Evolutionary conservation across 2,113 vertebrate genomes (phyloP).

Genomic region (Protomyctophum bolini): DNA sequence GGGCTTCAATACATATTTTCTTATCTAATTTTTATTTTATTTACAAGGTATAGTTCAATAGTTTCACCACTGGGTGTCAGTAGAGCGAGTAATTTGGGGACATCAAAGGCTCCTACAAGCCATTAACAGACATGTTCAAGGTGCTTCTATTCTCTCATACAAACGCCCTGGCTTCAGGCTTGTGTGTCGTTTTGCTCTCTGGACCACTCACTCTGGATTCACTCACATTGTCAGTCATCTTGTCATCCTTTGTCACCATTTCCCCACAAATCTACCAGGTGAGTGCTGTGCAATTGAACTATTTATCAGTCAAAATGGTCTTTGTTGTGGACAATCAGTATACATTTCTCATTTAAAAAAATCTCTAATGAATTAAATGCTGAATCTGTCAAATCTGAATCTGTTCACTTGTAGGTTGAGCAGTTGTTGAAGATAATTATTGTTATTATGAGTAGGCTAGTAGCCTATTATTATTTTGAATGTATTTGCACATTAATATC

Average conservation of each 20-base stretch:
- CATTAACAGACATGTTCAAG: constrained; percentile 33
- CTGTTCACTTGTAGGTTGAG: neutral
- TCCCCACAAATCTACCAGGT: constrained; percentile 36
- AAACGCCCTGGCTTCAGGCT: constrained; percentile 29
- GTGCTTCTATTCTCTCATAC: constrained; percentile 39
- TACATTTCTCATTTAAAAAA: constrained; percentile 4
- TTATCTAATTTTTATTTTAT: neutral
- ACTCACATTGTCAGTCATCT: constrained; percentile 20
- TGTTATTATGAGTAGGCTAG: neutral
- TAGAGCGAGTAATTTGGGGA: constrained; percentile 49
- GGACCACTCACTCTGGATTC: constrained; percentile 46
- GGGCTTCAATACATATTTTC: too few relatives aligned
- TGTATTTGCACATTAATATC: neutral
- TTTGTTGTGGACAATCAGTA: neutral
- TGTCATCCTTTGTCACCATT: constrained; percentile 25
- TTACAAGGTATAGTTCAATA: constrained; percentile 51
- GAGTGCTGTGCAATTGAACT: constrained; percentile 42
- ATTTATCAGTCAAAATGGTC: constrained; percentile 4
- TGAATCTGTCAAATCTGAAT: neutral
- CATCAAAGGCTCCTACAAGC: constrained; percentile 37
- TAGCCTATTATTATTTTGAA: neutral
- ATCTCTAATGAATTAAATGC: neutral
- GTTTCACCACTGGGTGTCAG: constrained; percentile 68
- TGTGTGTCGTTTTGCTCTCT: constrained; percentile 49
- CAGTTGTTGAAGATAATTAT: neutral